Base-by-base conservation (phyloP, 2,113 vertebrate genomes). In the Corythoichthys haematopterus region DNA sequence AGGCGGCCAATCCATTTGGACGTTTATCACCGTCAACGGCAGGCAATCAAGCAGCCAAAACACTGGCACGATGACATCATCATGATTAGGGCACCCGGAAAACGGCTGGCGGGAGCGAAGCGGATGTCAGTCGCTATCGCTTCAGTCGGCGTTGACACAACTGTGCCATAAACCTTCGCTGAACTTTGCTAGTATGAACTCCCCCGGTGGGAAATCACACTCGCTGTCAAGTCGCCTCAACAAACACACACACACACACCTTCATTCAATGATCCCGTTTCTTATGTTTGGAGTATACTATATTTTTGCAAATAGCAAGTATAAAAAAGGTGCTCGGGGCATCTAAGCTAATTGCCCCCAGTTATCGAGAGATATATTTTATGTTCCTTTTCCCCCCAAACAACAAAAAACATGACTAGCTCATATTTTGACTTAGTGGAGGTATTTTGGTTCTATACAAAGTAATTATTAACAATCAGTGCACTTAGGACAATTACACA, bases 121-220 rank as follows among this genome's bases (percentile, higher is more conserved):
- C 12, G 72, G 65, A 69, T 51, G 70, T 74, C 68, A 69, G 15
- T 9, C 47, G 52, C 52, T 6, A 71, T 74, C 55, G 79, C 68
- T 62, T 72, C 47, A 74, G 67, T 71, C 71, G 66, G 36, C 68
- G 57, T 69, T 78, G 84, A 80, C 75, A 77, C 61, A 85, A 80
- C 65, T 65, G 68, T 85, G 79, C 71, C 82, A 77, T 82, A 80
- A 82, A 85, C 84, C 60, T 78, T 80, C 13, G 9, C 11, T 82
- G 81, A 88, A 83, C 79, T 74, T 65, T 77, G 60, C 56, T 43
- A 57, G 40, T 51, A 46, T 61, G 36, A 77, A 69, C 50, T 66
- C 63, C 52, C 69, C 10, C 68, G 76, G 33, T 67, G 40, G 51
- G 8, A 57, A 80, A n/a, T 79, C 69, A 68, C n/a, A 66, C 69